phyloP scores from a whole-genome alignment of 1,140 invertebrate species.

The Heliothis subflexa region DNA sequence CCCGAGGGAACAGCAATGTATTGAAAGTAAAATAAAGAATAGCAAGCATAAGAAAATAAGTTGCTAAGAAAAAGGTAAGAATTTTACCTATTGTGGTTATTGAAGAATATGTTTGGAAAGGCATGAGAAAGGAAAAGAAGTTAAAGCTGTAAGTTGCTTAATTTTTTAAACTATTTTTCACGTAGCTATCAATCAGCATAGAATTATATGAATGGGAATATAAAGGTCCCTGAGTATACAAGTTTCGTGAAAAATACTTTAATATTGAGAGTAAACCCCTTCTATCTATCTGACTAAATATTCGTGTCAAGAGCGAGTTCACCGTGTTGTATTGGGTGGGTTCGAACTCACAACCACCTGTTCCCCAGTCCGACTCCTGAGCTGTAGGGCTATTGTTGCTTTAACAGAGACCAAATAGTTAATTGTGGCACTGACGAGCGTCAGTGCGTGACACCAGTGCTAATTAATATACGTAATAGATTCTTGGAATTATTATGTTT shows the following conservation, averaged over 20 bases:
- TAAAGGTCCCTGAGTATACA: not conserved
- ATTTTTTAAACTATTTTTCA: not conserved
- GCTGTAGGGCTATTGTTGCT: constrained; percentile 19
- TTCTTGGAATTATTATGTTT: not conserved
- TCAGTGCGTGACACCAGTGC: constrained; percentile 6
- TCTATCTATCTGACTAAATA: not conserved
- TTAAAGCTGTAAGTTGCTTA: not conserved
- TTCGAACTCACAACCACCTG: constrained; percentile 26
- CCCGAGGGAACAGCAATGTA: not conserved
- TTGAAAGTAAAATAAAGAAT: not conserved
- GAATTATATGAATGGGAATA: not conserved
- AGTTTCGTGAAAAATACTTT: constrained; percentile 5
- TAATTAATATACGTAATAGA: not conserved
- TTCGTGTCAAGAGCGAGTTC: constrained; percentile 6
- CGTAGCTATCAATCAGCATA: not conserved
- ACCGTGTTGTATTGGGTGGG: constrained; percentile 10
- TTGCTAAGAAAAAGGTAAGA: not conserved
- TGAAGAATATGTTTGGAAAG: not conserved
- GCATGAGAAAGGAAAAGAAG: not conserved
- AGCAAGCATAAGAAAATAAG: not conserved
- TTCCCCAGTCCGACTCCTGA: constrained; percentile 9
- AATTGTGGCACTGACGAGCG: constrained; percentile 4
- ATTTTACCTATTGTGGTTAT: not conserved
- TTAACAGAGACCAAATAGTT: constrained; percentile 16
- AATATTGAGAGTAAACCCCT: not conserved